phyloP scores from a whole-genome alignment of 2,113 vertebrate genomes.

The Cisticola juncidis region DNA sequence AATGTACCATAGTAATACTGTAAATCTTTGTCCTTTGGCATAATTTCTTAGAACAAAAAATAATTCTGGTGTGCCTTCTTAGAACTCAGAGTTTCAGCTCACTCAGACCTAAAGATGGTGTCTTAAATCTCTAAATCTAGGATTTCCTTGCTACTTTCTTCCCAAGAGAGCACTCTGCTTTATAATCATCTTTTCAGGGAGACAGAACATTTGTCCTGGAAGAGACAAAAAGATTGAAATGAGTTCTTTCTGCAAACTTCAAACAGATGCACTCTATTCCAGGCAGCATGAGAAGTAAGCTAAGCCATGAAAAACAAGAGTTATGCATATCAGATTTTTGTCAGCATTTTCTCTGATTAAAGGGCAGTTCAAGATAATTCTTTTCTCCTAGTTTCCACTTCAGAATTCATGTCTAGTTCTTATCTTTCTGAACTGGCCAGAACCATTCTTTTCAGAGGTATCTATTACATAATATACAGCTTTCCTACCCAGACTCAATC shows the following conservation, averaged over 20 bases:
- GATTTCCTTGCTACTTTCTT: not conserved
- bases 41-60: not conserved
- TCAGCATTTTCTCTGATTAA: not conserved
- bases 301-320: not conserved
- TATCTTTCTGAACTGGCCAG: not conserved
- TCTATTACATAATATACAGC: not conserved
- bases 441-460: not conserved
- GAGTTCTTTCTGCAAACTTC: not conserved
- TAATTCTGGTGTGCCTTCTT: not conserved
- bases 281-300: not conserved
- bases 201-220: not conserved
- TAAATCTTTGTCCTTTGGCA: not conserved
- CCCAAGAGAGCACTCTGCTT: not conserved
- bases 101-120: not conserved
- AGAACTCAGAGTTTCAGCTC: not conserved
- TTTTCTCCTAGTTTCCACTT: not conserved
- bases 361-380: not conserved
- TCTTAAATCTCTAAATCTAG: not conserved
- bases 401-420: not conserved
- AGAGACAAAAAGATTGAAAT: not conserved
- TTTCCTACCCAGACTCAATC: not conserved
- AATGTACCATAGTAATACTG: not conserved
- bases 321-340: not conserved
- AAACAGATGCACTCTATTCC: not conserved
- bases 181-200: not conserved